Conservation (phyloP, 2,888 invertebrate genomes). For the Chalcis sispes region DNA sequence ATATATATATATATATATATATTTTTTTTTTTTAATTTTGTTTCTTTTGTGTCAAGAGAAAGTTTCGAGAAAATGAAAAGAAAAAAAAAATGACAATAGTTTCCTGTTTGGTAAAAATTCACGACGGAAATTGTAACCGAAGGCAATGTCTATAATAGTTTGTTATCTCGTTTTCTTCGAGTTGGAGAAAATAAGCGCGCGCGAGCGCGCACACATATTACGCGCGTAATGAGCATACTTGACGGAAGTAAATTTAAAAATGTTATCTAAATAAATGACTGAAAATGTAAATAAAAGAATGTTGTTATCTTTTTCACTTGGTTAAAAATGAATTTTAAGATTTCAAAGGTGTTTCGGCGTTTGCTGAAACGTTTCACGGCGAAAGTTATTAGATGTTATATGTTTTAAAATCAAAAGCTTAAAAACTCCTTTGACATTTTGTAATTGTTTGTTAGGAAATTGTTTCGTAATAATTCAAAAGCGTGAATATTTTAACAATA, state of each 20-base stretch:
- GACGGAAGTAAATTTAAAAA: slow-evolving; percentile 37
- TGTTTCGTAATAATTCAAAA: no score
- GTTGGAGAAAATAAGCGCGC: slow-evolving; percentile 4
- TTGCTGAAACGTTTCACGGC: slow-evolving; percentile 3
- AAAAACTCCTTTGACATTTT: slow-evolving; percentile 11
- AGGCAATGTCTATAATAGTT: no score
- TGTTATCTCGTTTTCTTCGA: slow-evolving; percentile 2
- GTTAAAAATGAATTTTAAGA: slow-evolving; percentile 25
- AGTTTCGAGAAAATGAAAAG: neutral
- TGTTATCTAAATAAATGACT: slow-evolving; percentile 33
- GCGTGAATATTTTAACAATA: no score
- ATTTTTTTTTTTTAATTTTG: no score
- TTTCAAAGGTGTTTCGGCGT: slow-evolving; percentile 15
- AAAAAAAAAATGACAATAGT: slow-evolving; percentile 1
- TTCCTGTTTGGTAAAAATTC: slow-evolving; percentile 6
- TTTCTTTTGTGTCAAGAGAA: neutral
- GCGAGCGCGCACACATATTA: no score
- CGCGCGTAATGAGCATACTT: no score
- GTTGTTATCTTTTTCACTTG: slow-evolving; percentile 41
- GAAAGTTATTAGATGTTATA: slow-evolving; percentile 20
- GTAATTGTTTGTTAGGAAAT: no score
- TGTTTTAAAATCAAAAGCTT: slow-evolving; percentile 23
- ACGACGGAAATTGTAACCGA: no score
- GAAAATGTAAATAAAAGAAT: slow-evolving; percentile 20
- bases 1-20: no score